phyloP scores from a whole-genome alignment of 1,140 invertebrate genomes.

The Papilio aristodemus region DNA sequence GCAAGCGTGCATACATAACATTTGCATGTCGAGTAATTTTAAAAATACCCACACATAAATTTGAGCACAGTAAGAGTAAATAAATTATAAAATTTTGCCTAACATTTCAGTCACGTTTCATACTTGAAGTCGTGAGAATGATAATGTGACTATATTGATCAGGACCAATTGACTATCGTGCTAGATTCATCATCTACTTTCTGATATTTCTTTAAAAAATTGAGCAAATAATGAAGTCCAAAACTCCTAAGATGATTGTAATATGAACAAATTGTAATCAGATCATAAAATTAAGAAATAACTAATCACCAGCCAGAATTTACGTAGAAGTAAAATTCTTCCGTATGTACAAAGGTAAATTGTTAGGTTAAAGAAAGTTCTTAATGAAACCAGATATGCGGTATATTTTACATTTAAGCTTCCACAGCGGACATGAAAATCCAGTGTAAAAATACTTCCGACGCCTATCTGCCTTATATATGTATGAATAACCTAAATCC shows the following conservation, averaged over 20 bases:
- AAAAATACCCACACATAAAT: conserved; percentile 23
- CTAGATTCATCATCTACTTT: background rate
- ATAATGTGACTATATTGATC: background rate
- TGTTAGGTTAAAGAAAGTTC: background rate
- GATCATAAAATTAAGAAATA: too few relatives aligned
- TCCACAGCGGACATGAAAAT: conserved; percentile 13
- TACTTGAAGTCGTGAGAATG: background rate
- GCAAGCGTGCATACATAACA: conserved; percentile 16
- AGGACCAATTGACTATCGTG: background rate
- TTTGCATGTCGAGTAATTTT: conserved; percentile 27
- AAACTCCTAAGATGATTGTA: too few relatives aligned
- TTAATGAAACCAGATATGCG: conserved; percentile 31
- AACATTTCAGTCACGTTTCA: background rate
- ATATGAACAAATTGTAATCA: too few relatives aligned
- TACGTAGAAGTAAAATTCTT: too few relatives aligned
- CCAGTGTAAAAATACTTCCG: conserved; percentile 23
- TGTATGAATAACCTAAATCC: conserved; percentile 1
- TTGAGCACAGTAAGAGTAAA: background rate
- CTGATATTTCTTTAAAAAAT: background rate
- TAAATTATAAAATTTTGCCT: conserved; percentile 1
- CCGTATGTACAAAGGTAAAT: background rate
- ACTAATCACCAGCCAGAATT: too few relatives aligned
- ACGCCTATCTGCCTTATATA: conserved; percentile 23
- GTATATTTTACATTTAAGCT: conserved; percentile 28
- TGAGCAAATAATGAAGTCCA: too few relatives aligned